Conservation (phyloP, 2,888 invertebrate species). For the Chaetogeoica ovagalla region DNA sequence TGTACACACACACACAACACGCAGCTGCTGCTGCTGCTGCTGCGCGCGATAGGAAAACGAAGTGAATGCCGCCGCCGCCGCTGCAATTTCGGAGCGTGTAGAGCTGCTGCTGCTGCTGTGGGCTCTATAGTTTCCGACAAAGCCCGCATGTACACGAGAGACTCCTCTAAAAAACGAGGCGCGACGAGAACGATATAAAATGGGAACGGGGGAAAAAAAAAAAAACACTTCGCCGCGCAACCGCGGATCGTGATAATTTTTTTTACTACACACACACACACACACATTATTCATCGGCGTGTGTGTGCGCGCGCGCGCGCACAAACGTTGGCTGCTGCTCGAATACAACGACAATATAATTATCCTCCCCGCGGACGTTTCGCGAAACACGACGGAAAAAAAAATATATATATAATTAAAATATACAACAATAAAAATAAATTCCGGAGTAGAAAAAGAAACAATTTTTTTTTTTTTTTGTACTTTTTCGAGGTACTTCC, state of each 20-base stretch:
- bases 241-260: constrained; percentile 10
- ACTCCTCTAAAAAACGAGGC: constrained; percentile 7
- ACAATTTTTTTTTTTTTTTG: no score
- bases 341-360: constrained; percentile 2
- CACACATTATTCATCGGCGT: constrained; percentile 1
- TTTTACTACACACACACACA: neutral
- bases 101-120: neutral
- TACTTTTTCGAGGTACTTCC: no score
- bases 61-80: constrained; percentile 44
- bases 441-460: neutral
- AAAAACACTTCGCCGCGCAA: constrained; percentile 17
- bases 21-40: constrained; percentile 32
- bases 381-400: neutral
- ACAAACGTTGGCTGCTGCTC: no score
- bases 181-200: constrained; percentile 4
- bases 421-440: neutral
- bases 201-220: neutral
- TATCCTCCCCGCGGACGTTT: neutral
- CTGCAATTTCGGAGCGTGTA: constrained; percentile 34
- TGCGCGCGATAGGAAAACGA: constrained; percentile 48
- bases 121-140: constrained; percentile 26
- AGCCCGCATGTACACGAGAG: constrained; percentile 32
- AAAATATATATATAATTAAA: neutral
- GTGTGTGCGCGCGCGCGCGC: neutral
- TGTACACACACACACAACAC: constrained; percentile 43